Evolutionary conservation across 2,888 invertebrate species (phyloP).

Genomic region (Brassicogethes aeneus): DNA sequence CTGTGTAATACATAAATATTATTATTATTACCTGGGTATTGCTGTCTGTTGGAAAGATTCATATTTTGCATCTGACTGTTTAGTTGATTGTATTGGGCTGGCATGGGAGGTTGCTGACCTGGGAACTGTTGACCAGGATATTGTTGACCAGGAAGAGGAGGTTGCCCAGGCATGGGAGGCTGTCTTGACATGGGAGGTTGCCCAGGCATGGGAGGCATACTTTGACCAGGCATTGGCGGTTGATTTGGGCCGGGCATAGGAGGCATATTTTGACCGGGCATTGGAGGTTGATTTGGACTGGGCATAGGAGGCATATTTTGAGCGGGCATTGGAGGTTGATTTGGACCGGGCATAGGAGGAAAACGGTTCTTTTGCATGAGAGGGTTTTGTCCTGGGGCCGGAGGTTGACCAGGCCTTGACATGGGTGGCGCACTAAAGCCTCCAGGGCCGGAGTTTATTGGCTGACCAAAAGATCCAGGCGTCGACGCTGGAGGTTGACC

Average conservation of each 20-base stretch:
- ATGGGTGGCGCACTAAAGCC: no score
- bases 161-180: constrained; percentile 19
- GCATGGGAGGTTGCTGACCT: background rate
- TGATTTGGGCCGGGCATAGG: no score
- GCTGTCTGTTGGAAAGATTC: background rate
- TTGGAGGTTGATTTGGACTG: constrained; percentile 30
- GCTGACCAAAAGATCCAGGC: no score
- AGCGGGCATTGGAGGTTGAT: no score
- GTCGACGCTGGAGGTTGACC: background rate
- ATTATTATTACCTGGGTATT: no score
- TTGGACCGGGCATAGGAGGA: no score
- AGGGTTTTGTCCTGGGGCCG: no score
- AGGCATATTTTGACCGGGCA: no score
- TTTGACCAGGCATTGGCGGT: constrained; percentile 18
- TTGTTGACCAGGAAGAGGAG: constrained; percentile 12
- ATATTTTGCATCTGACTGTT: background rate
- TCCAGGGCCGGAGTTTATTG: background rate
- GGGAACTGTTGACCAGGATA: constrained; percentile 9
- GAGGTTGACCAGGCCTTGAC: constrained; percentile 31
- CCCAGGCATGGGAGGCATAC: constrained; percentile 3
- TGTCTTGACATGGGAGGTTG: constrained; percentile 12
- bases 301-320: no score
- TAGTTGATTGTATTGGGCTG: background rate
- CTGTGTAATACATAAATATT: no score
- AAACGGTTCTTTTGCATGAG: no score